Base-by-base conservation (phyloP, 2,888 invertebrate genomes). In the Meteorus colon region DNA sequence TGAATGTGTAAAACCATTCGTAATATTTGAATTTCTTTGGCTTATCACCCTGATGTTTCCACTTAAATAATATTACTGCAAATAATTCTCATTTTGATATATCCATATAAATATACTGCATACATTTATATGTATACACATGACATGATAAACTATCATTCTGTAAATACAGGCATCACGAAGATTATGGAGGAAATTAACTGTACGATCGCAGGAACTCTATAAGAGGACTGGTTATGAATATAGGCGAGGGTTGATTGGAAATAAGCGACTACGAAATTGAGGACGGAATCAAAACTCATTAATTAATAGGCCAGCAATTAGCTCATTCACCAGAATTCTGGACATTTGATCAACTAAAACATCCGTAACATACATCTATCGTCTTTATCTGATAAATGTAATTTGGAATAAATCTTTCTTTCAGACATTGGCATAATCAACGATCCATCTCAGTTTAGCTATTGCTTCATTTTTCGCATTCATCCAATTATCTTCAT, bases 161-260 rank as follows among this genome's bases (percentile, higher is more conserved):
- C 14, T n/a, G n/a, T n/a, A 8, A 19, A 55, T 4, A 55, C 19
- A 55, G 19, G 6, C 19, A 19, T n/a, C 19, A 3, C n/a, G 8
- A 41, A 41, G 19, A 19, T 19, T 55, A 55, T 5, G 19, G 55
- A 55, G 41, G 65, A 19, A 41, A 65, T 37, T 65, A 63, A 63
- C 63, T n/a, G 63, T 63, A 63, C 34, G n/a, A 63, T 63, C 34
- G 63, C 34, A 34, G 63, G 34, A 63, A n/a, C 12, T 31, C n/a
- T 8, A 48, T n/a, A 27, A 45, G 66, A 45, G 45, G 24, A 19
- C 1, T 41, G 24, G 45, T 19, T 4, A 45, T 16, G 24, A 48
- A 41, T 41, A 65, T 65, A 24, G 19, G 37, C 24, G 24, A 14
- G 31, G 19, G 19, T 45, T 45, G 16, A 16, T 27, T 45, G 67